phyloP scores from a whole-genome alignment of 1,140 invertebrate genomes.

The Olivierus martensii region DNA sequence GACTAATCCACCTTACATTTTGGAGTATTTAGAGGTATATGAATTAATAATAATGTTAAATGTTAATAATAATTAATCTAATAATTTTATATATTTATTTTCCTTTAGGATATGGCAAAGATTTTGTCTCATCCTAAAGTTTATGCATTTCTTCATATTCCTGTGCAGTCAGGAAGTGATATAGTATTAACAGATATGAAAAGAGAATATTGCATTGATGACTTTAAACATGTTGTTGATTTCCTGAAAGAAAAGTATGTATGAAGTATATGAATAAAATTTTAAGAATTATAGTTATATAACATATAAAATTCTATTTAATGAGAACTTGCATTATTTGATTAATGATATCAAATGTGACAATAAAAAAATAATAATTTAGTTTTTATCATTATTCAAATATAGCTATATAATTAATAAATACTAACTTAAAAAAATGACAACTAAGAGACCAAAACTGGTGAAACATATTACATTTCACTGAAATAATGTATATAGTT shows the following conservation, averaged over 20 bases:
- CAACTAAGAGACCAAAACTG: too few relatives aligned
- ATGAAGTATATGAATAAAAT: not conserved
- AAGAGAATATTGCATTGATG: constrained; percentile 72
- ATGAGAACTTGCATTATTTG: too few relatives aligned
- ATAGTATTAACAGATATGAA: constrained; percentile 90
- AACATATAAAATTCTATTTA: constrained; percentile 8
- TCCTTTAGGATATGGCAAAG: constrained; percentile 58
- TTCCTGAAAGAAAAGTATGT: constrained; percentile 55
- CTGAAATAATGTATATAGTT: too few relatives aligned
- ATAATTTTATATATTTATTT: not conserved
- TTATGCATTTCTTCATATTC: constrained; percentile 91
- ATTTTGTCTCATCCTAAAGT: constrained; percentile 79
- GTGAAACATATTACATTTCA: too few relatives aligned
- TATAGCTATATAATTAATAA: too few relatives aligned
- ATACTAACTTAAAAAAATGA: too few relatives aligned
- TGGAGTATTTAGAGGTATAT: constrained; percentile 68
- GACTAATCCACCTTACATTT: constrained; percentile 97
- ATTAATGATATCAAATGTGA: too few relatives aligned
- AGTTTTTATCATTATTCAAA: too few relatives aligned
- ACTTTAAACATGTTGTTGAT: constrained; percentile 83
- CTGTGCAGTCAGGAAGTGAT: constrained; percentile 93
- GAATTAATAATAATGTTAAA: not conserved
- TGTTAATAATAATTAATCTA: too few relatives aligned
- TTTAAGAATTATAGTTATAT: constrained; percentile 4
- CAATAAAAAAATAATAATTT: too few relatives aligned